phyloP scores from a whole-genome alignment of 2,113 vertebrate species.

The Phyllostomus discolor region DNA sequence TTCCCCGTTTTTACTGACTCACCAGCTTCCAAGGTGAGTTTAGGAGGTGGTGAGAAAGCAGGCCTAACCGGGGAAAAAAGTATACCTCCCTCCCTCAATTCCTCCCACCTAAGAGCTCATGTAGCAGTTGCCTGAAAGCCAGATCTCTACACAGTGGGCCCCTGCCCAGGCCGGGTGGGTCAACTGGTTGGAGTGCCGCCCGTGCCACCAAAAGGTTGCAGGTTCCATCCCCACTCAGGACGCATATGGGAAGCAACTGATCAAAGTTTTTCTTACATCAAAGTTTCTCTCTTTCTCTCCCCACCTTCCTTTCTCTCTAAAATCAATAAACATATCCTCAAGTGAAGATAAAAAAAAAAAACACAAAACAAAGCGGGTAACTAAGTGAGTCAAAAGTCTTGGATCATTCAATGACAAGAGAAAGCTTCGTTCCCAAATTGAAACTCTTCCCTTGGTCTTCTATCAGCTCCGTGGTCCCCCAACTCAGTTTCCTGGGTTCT shows the following conservation, averaged over 20 bases:
- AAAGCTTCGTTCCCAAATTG: neutral
- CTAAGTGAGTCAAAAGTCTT: neutral
- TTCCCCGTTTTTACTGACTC: neutral
- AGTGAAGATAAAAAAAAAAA: too few species aligned
- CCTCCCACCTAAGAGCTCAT: neutral
- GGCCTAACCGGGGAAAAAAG: neutral
- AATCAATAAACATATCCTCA: too few species aligned
- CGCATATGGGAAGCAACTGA: too few species aligned
- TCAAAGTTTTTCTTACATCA: too few species aligned
- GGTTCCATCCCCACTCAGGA: too few species aligned
- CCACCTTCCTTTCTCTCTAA: too few species aligned
- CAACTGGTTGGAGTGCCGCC: too few species aligned
- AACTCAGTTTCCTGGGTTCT: constrained; percentile 21
- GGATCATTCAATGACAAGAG: neutral
- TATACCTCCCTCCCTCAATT: fast-evolving
- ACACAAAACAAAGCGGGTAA: neutral
- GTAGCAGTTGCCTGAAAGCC: neutral
- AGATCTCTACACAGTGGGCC: neutral
- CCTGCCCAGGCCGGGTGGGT: too few species aligned
- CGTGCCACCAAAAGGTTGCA: too few species aligned
- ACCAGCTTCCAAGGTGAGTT: neutral
- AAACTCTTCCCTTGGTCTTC: neutral
- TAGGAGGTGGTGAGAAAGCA: neutral
- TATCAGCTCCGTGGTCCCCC: neutral
- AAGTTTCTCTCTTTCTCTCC: too few species aligned